phyloP scores from a whole-genome alignment of 2,797 vertebrate species.

The Enteromius argenteus region DNA sequence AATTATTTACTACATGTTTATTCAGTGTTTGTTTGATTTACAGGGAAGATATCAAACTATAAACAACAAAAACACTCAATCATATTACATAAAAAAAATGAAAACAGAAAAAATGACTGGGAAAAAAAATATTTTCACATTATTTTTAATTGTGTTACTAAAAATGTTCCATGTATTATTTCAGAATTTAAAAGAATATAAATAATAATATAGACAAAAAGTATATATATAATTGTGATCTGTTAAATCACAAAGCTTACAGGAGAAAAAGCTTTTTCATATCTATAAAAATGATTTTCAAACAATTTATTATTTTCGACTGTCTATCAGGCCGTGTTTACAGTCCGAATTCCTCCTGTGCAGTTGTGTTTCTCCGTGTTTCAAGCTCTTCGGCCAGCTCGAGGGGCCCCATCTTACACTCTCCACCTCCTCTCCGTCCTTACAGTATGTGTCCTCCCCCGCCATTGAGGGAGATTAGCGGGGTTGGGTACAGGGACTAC shows the following conservation, averaged over 20 bases:
- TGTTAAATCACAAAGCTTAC: not conserved
- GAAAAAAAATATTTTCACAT: not conserved
- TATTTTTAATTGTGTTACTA: not conserved
- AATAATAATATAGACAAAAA: not conserved
- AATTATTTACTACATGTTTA: not conserved
- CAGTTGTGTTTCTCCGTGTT: slow-evolving; percentile 16
- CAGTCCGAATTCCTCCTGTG: not conserved
- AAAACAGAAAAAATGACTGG: not conserved
- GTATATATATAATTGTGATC: not conserved
- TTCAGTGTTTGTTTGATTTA: not conserved
- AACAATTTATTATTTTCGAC: not conserved
- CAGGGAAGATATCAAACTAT: not conserved
- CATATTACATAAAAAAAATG: not conserved
- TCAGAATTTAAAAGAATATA: not conserved
- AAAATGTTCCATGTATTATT: not conserved
- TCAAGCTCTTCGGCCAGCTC: slow-evolving; percentile 3
- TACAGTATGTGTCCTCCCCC: slow-evolving; percentile 47
- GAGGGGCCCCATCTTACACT: slow-evolving; percentile 28
- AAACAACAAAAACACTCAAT: not conserved
- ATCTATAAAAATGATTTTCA: not conserved
- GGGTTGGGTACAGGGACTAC: slow-evolving; percentile 21
- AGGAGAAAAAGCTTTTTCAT: not conserved
- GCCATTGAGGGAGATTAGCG: slow-evolving; percentile 35
- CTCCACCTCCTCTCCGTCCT: slow-evolving; percentile 28
- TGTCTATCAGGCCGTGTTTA: not conserved